These are phyloP conservation scores for Gisinianus flammeolus DNA, from an alignment of 2,888 invertebrate genomes.

Conservation along the genomic window DNA sequence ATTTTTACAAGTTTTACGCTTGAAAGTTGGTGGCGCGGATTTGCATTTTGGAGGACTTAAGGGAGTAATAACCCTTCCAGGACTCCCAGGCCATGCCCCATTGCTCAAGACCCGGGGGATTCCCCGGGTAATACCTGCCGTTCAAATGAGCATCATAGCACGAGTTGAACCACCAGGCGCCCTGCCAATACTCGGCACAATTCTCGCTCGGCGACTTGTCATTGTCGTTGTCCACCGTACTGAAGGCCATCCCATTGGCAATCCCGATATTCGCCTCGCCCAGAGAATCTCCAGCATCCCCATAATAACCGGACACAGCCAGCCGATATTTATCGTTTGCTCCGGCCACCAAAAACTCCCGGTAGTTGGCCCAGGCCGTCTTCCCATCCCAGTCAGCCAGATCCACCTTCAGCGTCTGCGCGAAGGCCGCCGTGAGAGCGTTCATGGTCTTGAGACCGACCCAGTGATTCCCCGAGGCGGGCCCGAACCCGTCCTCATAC, in stretches of 20 bases:
- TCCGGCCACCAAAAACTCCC: background rate
- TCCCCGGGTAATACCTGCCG: background rate
- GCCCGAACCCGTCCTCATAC: background rate
- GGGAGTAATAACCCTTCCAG: background rate
- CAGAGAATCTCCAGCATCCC: background rate
- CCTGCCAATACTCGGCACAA: background rate
- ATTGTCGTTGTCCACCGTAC: background rate
- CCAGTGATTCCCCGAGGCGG: background rate
- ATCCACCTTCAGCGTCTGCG: background rate
- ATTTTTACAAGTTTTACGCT: too few relatives aligned
- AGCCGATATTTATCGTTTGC: background rate
- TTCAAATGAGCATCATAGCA: background rate
- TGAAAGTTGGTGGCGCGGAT: too few relatives aligned
- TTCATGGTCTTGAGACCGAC: background rate
- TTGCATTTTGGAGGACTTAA: background rate
- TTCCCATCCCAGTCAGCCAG: constrained; percentile 5
- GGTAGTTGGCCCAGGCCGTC: background rate
- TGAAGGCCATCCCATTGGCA: background rate
- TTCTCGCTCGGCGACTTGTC: background rate
- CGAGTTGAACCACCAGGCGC: background rate
- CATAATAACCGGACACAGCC: background rate
- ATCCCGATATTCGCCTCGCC: background rate
- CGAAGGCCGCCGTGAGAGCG: background rate
- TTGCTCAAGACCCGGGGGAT: background rate
- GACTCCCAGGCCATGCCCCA: background rate